A percentile compares a stretch with the other conserved stretches of the same genome.
These are phyloP conservation scores for Dolomedes plantarius DNA, from an alignment of 2,888 invertebrate species.

Conservation along the genomic window DNA sequence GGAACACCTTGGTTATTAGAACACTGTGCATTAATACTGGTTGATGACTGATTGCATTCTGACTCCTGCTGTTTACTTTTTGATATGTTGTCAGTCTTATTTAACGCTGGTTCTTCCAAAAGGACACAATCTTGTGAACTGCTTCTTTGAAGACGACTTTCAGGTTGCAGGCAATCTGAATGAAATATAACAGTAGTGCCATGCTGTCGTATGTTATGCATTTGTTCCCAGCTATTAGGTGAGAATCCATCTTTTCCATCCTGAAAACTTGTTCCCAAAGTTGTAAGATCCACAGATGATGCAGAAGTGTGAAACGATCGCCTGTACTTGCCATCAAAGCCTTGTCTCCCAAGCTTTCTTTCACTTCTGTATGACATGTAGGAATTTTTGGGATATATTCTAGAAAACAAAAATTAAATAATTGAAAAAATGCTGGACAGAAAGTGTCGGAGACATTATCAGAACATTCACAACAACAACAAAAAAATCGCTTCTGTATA, in stretches of 20 bases:
- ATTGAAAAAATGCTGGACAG: no score
- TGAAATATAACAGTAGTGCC: slow-evolving; percentile 77
- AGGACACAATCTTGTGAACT: slow-evolving; percentile 56
- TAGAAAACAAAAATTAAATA: slow-evolving; percentile 77
- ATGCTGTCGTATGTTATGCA: slow-evolving; percentile 76
- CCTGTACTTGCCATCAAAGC: slow-evolving; percentile 85
- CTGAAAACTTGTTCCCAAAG: slow-evolving; percentile 48
- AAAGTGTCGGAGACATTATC: no score
- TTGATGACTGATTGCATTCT: slow-evolving; percentile 47
- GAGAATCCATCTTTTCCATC: slow-evolving; percentile 50
- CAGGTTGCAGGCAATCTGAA: slow-evolving; percentile 73
- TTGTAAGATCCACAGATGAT: slow-evolving; percentile 60
- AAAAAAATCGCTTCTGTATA: no score
- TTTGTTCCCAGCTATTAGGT: slow-evolving; percentile 75
- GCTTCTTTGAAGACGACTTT: slow-evolving; percentile 40
- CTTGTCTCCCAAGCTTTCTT: slow-evolving; percentile 80
- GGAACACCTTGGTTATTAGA: slow-evolving; percentile 29
- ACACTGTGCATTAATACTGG: slow-evolving; percentile 49
- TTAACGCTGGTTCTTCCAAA: slow-evolving; percentile 30
- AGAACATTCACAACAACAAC: no score
- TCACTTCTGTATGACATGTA: slow-evolving; percentile 85
- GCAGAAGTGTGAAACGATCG: slow-evolving; percentile 81
- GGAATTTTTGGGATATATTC: slow-evolving; percentile 87
- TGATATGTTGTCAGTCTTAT: slow-evolving; percentile 49
- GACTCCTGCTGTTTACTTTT: not conserved